A percentile compares a stretch with the other conserved stretches of the same genome.
phyloP scores from a whole-genome alignment of 1,140 invertebrate genomes.

The Trachelipus rathkii region DNA sequence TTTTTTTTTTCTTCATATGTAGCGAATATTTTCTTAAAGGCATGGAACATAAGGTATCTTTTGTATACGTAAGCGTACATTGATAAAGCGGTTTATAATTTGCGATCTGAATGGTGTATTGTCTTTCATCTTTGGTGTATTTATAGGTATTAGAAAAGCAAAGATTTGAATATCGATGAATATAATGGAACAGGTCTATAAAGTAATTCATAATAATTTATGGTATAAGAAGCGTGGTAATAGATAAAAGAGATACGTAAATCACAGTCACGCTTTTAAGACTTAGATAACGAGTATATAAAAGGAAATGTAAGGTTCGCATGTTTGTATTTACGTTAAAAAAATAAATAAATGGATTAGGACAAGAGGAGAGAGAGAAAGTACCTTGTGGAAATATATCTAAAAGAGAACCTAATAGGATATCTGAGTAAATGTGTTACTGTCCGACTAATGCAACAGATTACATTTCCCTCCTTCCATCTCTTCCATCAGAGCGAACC shows the following conservation, averaged over 20 bases:
- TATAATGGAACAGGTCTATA: too few relatives aligned
- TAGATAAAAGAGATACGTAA: too few relatives aligned
- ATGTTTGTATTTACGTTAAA: too few relatives aligned
- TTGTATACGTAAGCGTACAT: not conserved
- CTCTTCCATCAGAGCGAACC: not conserved
- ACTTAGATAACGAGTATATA: too few relatives aligned
- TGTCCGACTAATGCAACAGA: not conserved
- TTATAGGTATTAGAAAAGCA: too few relatives aligned
- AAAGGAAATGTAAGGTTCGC: too few relatives aligned
- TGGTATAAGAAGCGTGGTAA: too few relatives aligned
- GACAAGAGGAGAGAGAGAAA: too few relatives aligned
- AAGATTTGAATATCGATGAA: too few relatives aligned
- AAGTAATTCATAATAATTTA: too few relatives aligned
- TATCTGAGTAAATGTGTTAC: not conserved
- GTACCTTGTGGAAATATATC: not conserved
- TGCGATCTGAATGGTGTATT: not conserved
- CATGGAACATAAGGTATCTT: not conserved
- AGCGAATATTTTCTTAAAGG: not conserved
- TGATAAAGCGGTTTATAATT: conserved; percentile 7
- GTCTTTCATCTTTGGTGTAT: conserved; percentile 1
- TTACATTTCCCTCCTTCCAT: not conserved
- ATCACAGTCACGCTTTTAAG: too few relatives aligned
- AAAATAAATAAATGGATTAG: too few relatives aligned
- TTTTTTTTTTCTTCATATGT: not conserved
- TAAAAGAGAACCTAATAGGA: not conserved